Base-by-base conservation (phyloP, 2,888 invertebrate species). In the Lampropteryx suffumata region DNA sequence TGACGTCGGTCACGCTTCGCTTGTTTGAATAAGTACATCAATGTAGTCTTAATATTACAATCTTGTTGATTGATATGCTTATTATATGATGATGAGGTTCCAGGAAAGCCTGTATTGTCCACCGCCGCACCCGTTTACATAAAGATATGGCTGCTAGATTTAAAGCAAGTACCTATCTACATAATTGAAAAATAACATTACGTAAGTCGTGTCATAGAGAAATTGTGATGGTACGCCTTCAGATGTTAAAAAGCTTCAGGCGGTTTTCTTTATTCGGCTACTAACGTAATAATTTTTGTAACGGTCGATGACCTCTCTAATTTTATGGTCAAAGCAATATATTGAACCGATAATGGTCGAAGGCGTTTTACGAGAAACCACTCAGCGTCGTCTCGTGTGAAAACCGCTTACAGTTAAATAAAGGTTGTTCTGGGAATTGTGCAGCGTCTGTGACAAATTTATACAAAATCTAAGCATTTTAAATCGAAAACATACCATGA, bases 61-160 rank as follows among this genome's bases (percentile, higher is more conserved):
- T 81, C 78, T 81, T 59, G 67, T 76, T 83, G 84, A 85, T 83
- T 82, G 82, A 86, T 85, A 72, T 78, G 76, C 75, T 79, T 80
- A 82, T 82, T 82, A 80, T 84, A 76, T 75, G 75, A 78, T 76
- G 82, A 81, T 79, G 79, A 76, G 79, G 76, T 80, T 76, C 78
- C 75, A 76, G 77, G 76, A 78, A 83, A 80, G 75, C 69, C 55
- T 50, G 69, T 65, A 73, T 76, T 79, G 80, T 80, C 73, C 76
- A 69, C 61, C 67, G 67, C 61, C 69, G 67, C 61, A 71, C 68
- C 65, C 67, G 64, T 65, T 67, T 67, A 75, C 76, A 72, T 73
- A 74, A 71, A 78, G 77, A 75, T 75, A 50, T 73, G 73, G 71
- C 73, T 65, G 69, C 75, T 76, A 74, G 70, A 70, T 65, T 33